Percentiles rank a stretch among this genome's conserved stretches.
phyloP scores from a whole-genome alignment of 2,888 invertebrate genomes.

The Chrysina gloriosa region DNA sequence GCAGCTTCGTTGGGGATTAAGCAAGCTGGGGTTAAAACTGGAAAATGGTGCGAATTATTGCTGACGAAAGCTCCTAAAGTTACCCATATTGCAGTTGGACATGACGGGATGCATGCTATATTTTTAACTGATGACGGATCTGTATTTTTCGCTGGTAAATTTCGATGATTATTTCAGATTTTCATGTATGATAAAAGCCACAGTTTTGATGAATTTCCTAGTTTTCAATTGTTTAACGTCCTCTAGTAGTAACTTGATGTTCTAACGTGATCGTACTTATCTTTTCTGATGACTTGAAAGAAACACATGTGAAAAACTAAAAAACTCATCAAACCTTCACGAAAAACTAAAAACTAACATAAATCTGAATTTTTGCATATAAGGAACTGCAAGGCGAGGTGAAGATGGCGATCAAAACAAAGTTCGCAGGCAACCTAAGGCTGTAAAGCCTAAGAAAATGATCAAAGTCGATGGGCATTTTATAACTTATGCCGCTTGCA shows the following conservation, averaged over 20 bases:
- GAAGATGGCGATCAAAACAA: slow-evolving; percentile 90
- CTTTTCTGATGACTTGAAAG: no score
- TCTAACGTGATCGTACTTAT: no score
- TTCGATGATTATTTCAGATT: not conserved
- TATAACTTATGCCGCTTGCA: slow-evolving; percentile 88
- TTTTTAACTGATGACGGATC: slow-evolving; percentile 93
- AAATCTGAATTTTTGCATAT: not conserved
- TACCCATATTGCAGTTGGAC: slow-evolving; percentile 86
- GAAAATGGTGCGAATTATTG: slow-evolving; percentile 73
- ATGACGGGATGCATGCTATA: slow-evolving; percentile 93
- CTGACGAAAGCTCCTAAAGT: slow-evolving; percentile 79
- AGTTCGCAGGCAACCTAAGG: slow-evolving; percentile 86
- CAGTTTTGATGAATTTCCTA: not conserved
- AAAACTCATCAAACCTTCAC: no score
- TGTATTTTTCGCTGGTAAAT: slow-evolving; percentile 78
- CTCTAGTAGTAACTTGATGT: not conserved
- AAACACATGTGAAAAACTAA: no score
- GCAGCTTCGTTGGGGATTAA: slow-evolving; percentile 88
- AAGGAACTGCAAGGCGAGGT: slow-evolving; percentile 87
- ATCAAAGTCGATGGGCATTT: slow-evolving; percentile 88
- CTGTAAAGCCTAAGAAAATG: slow-evolving; percentile 93
- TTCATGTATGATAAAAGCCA: no score
- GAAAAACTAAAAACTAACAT: no score
- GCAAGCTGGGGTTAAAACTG: slow-evolving; percentile 66
- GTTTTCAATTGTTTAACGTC: not conserved